These are phyloP conservation scores for Sylvietta virens DNA, from an alignment of 2,113 vertebrate species.

Conservation along the genomic window DNA sequence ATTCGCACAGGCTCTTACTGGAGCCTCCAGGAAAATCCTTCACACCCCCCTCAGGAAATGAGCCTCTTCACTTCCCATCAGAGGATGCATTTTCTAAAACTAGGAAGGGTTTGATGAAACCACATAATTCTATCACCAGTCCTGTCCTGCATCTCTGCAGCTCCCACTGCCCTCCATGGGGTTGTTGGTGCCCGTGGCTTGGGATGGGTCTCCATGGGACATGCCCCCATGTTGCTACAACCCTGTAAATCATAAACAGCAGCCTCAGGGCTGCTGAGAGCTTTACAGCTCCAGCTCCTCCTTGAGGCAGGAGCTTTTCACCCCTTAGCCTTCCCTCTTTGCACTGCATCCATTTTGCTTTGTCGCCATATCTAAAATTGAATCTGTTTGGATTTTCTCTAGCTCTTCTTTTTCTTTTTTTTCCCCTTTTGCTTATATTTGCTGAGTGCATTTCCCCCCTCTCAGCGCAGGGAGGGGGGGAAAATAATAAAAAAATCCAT, in stretches of 20 bases:
- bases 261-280: not conserved
- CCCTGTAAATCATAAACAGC: not conserved
- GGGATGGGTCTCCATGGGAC: rapidly evolving
- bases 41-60: not conserved
- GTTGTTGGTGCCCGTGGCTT: rapidly evolving
- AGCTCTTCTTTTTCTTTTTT: not conserved
- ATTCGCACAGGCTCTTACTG: not conserved
- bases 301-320: not conserved
- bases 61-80: not conserved
- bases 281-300: not conserved
- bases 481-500: not conserved
- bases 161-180: rapidly evolving
- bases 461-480: not conserved
- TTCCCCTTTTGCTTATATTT: not conserved
- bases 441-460: not conserved
- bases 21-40: not conserved
- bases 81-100: not conserved
- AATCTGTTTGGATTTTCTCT: conserved; percentile 33
- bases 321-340: not conserved
- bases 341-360: conserved; percentile 3
- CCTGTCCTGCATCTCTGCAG: not conserved
- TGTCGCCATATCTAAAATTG: conserved; percentile 36
- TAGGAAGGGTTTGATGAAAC: not conserved
- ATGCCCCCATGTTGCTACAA: rapidly evolving
- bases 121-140: not conserved